phyloP scores from a whole-genome alignment of 2,888 invertebrate genomes.

The Nomada flava region DNA sequence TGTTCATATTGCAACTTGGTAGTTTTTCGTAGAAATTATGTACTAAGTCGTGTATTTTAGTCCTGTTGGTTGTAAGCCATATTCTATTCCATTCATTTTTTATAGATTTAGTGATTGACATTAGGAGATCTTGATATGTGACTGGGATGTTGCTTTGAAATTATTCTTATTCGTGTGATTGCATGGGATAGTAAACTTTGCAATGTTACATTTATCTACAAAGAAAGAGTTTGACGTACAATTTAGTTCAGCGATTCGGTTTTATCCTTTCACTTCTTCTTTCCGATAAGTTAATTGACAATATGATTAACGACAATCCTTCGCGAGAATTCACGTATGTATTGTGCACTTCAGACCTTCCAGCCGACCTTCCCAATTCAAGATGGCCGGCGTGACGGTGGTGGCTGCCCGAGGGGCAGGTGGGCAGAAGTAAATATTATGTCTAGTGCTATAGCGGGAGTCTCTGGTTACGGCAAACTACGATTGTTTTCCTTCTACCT shows the following conservation, averaged over 20 bases:
- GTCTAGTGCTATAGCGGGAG: conserved; percentile 69
- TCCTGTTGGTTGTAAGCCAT: too few species aligned
- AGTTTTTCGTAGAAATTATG: too few species aligned
- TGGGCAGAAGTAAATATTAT: conserved; percentile 73
- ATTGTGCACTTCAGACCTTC: conserved; percentile 62
- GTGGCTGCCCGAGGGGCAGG: conserved; percentile 54
- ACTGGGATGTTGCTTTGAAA: too few species aligned
- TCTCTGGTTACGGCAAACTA: conserved; percentile 67
- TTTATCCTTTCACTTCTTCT: background rate
- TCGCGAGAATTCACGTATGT: conserved; percentile 4
- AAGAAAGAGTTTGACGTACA: too few species aligned
- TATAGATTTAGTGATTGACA: too few species aligned
- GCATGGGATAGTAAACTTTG: too few species aligned
- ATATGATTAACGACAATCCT: conserved; percentile 24
- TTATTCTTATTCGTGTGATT: too few species aligned
- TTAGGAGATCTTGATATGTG: too few species aligned
- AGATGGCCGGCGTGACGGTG: conserved; percentile 52
- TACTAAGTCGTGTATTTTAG: too few species aligned
- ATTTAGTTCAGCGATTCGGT: background rate
- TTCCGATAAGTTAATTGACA: background rate
- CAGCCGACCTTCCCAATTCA: conserved; percentile 68
- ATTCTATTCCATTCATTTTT: too few species aligned
- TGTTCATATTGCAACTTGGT: too few species aligned
- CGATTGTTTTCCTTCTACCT: conserved; percentile 64
- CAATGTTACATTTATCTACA: too few species aligned